These are phyloP conservation scores for Lasioglossum baleicum DNA, from an alignment of 1,140 invertebrate species.

Conservation along the genomic window DNA sequence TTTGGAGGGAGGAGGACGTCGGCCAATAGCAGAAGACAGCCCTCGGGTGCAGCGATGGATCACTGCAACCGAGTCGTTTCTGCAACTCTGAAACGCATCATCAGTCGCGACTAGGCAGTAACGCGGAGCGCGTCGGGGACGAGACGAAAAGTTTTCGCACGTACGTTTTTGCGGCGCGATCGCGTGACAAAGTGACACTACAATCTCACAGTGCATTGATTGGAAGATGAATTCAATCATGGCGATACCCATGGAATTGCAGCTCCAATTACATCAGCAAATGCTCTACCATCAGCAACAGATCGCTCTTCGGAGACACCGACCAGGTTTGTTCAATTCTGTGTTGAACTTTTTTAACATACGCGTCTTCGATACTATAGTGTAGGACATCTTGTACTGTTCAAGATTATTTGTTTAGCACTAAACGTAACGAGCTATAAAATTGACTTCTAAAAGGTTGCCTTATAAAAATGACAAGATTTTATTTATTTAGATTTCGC, in stretches of 20 bases:
- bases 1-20: background rate
- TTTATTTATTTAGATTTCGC: too few relatives aligned
- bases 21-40: conserved; percentile 25
- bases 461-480: too few relatives aligned
- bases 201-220: background rate
- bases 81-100: conserved; percentile 7
- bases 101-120: conserved; percentile 16
- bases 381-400: too few relatives aligned
- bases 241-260: conserved; percentile 51
- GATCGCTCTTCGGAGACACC: conserved; percentile 51
- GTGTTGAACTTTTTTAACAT: too few relatives aligned
- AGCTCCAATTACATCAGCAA: conserved; percentile 63
- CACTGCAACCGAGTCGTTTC: conserved; percentile 14
- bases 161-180: background rate
- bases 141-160: background rate
- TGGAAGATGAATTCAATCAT: conserved; percentile 21
- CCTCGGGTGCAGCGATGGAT: conserved; percentile 24
- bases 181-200: background rate
- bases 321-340: conserved; percentile 49
- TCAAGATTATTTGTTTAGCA: too few relatives aligned
- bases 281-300: conserved; percentile 57
- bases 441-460: too few relatives aligned
- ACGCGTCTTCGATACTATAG: too few relatives aligned
- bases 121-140: background rate
- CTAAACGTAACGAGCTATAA: too few relatives aligned